phyloP scores from a whole-genome alignment of 2,888 invertebrate species.

The Acanthosepion esculentum region DNA sequence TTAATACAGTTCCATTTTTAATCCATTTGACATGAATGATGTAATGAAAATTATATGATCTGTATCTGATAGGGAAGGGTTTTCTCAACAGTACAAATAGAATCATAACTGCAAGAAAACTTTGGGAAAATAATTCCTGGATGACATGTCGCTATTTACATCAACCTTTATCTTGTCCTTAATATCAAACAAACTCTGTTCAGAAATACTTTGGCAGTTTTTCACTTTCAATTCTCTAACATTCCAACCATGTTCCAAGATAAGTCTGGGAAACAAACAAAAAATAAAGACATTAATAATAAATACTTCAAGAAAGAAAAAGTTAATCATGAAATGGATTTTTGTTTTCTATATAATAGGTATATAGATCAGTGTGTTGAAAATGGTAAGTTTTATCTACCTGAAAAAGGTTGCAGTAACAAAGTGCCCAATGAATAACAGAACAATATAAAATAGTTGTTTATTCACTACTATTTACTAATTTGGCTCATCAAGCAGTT shows the following conservation, averaged over 20 bases:
- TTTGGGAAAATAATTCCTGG: neutral
- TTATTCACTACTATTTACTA: too few relatives aligned
- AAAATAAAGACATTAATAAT: neutral
- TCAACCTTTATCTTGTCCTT: neutral
- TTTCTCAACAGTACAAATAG: neutral
- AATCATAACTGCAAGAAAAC: neutral
- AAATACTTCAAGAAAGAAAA: neutral
- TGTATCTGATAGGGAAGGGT: neutral
- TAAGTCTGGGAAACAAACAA: neutral
- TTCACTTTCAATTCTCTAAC: neutral
- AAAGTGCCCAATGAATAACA: too few relatives aligned
- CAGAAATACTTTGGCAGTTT: constrained; percentile 2
- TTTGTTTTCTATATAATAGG: too few relatives aligned
- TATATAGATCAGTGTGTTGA: too few relatives aligned
- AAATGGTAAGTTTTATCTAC: too few relatives aligned
- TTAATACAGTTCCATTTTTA: too few relatives aligned
- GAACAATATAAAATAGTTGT: too few relatives aligned
- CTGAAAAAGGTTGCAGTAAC: too few relatives aligned
- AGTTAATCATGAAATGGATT: too few relatives aligned
- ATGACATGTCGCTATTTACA: neutral
- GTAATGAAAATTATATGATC: too few relatives aligned
- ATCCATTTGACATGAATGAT: too few relatives aligned
- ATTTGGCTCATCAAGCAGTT: too few relatives aligned
- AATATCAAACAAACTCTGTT: neutral
- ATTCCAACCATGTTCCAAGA: neutral